Conservation (phyloP, 64 coral and sea anemone species). For the Exaiptasia diaphana region DNA sequence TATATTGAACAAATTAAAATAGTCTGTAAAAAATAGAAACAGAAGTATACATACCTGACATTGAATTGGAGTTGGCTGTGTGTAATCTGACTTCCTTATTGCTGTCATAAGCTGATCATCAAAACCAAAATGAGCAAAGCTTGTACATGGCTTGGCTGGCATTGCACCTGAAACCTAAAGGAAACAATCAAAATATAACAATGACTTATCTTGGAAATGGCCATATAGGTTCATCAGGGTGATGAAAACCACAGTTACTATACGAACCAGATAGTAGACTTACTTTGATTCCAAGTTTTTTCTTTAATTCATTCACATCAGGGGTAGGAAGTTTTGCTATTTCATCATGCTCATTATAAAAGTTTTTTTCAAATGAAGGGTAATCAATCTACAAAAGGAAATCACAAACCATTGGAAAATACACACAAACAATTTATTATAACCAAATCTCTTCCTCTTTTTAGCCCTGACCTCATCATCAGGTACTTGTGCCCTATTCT, state of each 20-base stretch:
- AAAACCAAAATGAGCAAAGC: conserved; percentile 98
- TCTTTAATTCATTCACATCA: conserved; percentile 70
- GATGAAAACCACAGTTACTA: not conserved
- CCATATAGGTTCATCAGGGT: not conserved
- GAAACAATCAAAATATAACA: not conserved
- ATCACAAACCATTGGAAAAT: not conserved
- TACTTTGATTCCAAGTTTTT: conserved; percentile 93
- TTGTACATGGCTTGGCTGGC: conserved; percentile 76
- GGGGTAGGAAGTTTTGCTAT: conserved; percentile 57
- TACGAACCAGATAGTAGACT: not conserved
- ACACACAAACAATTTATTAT: not conserved
- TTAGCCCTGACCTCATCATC: too few species aligned
- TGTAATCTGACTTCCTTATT: conserved; percentile 90
- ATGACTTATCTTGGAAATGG: not conserved
- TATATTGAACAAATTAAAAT: too few species aligned
- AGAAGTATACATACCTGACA: conserved; percentile 91
- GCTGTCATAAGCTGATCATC: conserved; percentile 87
- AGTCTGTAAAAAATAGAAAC: too few species aligned
- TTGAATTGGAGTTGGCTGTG: conserved; percentile 93
- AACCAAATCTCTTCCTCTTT: not conserved
- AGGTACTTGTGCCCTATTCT: too few species aligned
- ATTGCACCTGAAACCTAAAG: conserved; percentile 92
- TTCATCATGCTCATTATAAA: conserved; percentile 85
- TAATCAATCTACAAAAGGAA: conserved; percentile 82
- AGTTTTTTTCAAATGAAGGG: conserved; percentile 83